A percentile compares a stretch with the other conserved stretches of the same genome.
These are phyloP conservation scores for Prionailurus viverrinus DNA, from an alignment of 2,113 vertebrate species.

Conservation along the genomic window DNA sequence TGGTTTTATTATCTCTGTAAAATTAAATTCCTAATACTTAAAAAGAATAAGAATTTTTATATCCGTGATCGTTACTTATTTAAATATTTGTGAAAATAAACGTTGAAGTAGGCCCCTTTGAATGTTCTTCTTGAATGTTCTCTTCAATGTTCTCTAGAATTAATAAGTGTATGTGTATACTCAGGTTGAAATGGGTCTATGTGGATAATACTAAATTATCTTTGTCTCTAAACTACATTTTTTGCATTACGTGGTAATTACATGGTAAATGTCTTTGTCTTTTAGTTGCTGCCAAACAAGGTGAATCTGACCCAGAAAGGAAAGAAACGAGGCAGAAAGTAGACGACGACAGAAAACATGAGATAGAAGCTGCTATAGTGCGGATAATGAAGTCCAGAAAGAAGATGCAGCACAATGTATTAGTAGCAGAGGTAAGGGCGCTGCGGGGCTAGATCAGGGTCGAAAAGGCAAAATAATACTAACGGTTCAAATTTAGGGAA, in stretches of 20 bases:
- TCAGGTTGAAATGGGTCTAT: background rate
- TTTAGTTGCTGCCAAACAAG: constrained; percentile 98
- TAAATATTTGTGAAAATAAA: background rate
- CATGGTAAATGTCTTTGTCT: constrained; percentile 64
- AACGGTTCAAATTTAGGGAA: background rate
- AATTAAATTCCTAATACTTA: constrained; percentile 29
- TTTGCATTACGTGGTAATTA: background rate
- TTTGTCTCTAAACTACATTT: background rate
- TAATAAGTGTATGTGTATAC: background rate
- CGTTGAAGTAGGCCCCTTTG: background rate
- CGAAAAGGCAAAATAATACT: background rate
- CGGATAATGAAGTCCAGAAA: constrained; percentile 99
- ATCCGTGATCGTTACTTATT: background rate
- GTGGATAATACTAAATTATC: background rate
- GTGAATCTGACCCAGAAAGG: constrained; percentile 97
- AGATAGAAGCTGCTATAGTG: constrained; percentile 99
- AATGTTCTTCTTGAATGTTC: no score
- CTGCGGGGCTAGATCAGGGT: no score
- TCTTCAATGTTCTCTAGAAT: background rate
- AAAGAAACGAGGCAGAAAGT: constrained; percentile 99
- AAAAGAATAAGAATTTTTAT: constrained; percentile 16
- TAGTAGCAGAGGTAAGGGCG: constrained; percentile 95
- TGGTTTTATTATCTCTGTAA: background rate
- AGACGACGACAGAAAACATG: constrained; percentile 98
- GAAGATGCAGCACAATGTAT: constrained; percentile 99